phyloP scores from a whole-genome alignment of 1,140 invertebrate genomes.

The Drosophila rufa region DNA sequence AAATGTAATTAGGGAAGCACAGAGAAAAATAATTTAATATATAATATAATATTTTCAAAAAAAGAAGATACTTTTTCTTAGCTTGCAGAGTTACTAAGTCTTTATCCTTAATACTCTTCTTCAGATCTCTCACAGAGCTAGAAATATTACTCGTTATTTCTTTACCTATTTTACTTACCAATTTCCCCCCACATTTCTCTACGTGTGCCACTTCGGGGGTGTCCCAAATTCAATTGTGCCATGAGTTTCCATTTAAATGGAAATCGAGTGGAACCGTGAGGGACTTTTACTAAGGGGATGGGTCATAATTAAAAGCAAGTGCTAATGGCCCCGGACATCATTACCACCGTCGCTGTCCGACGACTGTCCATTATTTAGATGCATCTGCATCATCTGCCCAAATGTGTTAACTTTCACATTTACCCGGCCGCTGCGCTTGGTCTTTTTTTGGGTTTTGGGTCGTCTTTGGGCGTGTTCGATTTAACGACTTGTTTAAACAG shows the following conservation, averaged over 20 bases:
- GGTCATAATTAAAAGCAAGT: conserved; percentile 58
- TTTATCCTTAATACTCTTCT: no score
- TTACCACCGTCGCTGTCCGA: conserved; percentile 9
- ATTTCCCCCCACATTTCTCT: background rate
- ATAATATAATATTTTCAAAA: background rate
- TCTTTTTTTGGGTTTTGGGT: conserved; percentile 7
- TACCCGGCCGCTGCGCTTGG: conserved; percentile 17
- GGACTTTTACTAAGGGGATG: conserved; percentile 1
- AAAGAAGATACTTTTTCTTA: background rate
- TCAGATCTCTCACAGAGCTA: background rate
- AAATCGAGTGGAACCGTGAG: conserved; percentile 28
- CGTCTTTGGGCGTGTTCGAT: conserved; percentile 58
- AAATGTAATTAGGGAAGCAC: conserved; percentile 56
- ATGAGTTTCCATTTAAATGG: conserved; percentile 66
- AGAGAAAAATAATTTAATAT: background rate
- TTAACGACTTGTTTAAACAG: conserved; percentile 78
- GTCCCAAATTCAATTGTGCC: conserved; percentile 71
- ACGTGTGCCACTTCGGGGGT: conserved; percentile 17
- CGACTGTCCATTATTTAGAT: conserved; percentile 31
- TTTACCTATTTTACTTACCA: background rate
- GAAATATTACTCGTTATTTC: background rate
- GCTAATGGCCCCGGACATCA: conserved; percentile 60
- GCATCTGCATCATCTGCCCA: conserved; percentile 35
- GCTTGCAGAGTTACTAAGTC: no score
- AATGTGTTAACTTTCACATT: conserved; percentile 80